Conservation (phyloP, 1,140 invertebrate species). For the Drosophila carrolli region DNA sequence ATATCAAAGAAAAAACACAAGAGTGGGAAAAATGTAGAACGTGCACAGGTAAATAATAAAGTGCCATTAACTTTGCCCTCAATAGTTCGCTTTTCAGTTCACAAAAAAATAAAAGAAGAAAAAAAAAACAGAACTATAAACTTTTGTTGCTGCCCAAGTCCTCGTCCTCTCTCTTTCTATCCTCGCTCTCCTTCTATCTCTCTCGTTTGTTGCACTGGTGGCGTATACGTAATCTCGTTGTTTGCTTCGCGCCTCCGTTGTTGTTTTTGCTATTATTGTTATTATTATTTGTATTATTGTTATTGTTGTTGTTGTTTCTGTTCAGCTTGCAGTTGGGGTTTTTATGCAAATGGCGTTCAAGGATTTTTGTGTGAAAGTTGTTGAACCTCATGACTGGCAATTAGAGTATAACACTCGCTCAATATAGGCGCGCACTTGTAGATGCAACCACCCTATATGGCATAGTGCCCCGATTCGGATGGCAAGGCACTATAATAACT, state of each 20-base stretch:
- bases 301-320: constrained; percentile 17
- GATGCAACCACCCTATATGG: background rate
- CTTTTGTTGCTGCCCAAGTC: constrained; percentile 20
- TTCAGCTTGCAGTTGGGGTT: constrained; percentile 50
- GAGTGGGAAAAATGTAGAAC: constrained; percentile 4
- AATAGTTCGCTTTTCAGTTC: constrained; percentile 21
- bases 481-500: background rate
- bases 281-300: background rate
- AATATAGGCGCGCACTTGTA: background rate
- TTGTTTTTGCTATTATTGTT: constrained; percentile 21
- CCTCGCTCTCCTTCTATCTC: background rate
- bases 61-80: constrained; percentile 34
- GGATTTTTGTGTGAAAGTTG: constrained; percentile 84
- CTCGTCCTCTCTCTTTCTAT: background rate
- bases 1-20: background rate
- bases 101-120: background rate
- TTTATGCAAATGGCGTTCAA: constrained; percentile 83
- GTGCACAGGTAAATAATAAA: constrained; percentile 5
- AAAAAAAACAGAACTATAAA: constrained; percentile 10
- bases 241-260: constrained; percentile 35
- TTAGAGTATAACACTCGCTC: constrained; percentile 61
- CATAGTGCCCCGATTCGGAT: background rate
- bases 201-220: constrained; percentile 64
- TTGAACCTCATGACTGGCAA: constrained; percentile 81
- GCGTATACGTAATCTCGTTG: constrained; percentile 79